A percentile compares a stretch with the other conserved stretches of the same genome.
phyloP scores from a whole-genome alignment of 2,797 vertebrate genomes.

The Takifugu rubripes region DNA sequence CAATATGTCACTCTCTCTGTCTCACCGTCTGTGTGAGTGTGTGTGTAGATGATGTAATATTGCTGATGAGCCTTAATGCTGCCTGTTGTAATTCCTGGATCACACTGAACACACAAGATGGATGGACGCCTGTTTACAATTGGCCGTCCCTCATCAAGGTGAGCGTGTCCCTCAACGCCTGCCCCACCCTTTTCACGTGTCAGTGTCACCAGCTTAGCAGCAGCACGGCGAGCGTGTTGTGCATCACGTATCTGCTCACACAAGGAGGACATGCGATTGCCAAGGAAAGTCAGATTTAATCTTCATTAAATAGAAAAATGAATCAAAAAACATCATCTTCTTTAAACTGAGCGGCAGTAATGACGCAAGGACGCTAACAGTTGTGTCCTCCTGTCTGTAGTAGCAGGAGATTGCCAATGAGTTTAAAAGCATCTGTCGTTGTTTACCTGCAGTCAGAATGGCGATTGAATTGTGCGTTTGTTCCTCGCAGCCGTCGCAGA shows the following conservation, averaged over 20 bases:
- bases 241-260: not conserved
- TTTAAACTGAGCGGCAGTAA: too few species aligned
- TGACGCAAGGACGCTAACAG: too few species aligned
- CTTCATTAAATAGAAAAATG: too few species aligned
- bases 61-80: conserved; percentile 2
- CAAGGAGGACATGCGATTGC: conserved; percentile 7
- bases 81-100: conserved; percentile 1
- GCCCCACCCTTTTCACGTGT: conserved; percentile 9
- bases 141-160: conserved; percentile 44
- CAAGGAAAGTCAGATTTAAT: not conserved
- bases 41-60: conserved; percentile 16
- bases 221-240: not conserved
- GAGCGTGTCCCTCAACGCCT: conserved; percentile 34
- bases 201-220: conserved; percentile 8
- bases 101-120: conserved; percentile 14
- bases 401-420: not conserved
- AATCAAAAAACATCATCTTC: too few species aligned
- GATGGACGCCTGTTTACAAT: conserved; percentile 16
- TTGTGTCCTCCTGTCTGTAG: too few species aligned
- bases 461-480: conserved; percentile 13
- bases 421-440: conserved; percentile 25
- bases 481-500: conserved; percentile 22
- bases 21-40: not conserved
- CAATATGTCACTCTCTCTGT: not conserved
- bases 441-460: conserved; percentile 11